Conservation (phyloP, 2,797 vertebrate genomes). For the Acipenser oxyrinchus region DNA sequence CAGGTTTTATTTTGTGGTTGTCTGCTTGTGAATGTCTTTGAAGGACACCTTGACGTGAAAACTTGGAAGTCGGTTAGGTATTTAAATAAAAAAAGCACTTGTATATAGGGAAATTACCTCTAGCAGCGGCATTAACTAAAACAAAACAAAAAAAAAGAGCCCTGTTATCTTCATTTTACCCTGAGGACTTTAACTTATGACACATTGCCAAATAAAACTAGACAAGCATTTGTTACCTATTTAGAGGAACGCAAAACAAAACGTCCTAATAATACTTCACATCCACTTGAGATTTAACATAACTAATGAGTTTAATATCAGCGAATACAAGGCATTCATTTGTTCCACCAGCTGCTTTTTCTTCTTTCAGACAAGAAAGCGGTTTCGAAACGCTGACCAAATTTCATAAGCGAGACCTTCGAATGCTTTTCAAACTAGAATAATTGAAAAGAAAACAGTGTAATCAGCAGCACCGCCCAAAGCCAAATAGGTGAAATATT, state of each 20-base stretch:
- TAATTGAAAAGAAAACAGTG: neutral
- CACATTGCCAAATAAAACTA: no score
- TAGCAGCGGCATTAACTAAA: no score
- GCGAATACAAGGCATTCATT: slow-evolving; percentile 5
- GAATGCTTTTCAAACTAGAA: neutral
- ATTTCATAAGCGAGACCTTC: neutral
- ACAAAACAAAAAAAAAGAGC: no score
- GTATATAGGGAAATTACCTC: no score
- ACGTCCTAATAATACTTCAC: slow-evolving; percentile 22
- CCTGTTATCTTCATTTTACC: no score
- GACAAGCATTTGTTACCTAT: slow-evolving; percentile 17
- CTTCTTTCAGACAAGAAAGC: neutral
- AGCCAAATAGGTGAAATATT: neutral
- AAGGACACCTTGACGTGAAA: no score
- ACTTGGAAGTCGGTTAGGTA: no score
- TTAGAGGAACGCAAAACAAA: slow-evolving; percentile 27
- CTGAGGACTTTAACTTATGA: no score
- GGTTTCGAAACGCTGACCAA: neutral
- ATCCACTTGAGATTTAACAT: slow-evolving; percentile 23
- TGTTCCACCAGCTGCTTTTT: slow-evolving; percentile 2
- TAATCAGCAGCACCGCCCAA: neutral
- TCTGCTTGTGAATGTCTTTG: no score
- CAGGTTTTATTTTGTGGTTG: no score
- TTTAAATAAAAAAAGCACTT: no score
- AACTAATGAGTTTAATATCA: slow-evolving; percentile 24